Conservation (phyloP, 1,140 invertebrate genomes). For the Zaprionus tsacasi region DNA sequence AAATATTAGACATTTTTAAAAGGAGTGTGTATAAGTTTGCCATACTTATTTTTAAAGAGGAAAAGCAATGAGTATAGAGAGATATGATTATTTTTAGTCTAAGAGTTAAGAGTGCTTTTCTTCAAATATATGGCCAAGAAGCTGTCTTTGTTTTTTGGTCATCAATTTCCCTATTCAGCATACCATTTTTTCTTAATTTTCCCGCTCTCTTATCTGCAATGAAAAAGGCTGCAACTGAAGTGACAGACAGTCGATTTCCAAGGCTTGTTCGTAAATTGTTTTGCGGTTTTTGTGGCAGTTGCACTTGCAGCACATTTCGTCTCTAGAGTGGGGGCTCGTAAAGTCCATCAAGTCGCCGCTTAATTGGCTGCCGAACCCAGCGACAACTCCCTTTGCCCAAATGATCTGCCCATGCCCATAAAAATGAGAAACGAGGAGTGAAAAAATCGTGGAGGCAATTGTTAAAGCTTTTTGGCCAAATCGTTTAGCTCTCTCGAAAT, state of each 20-base stretch:
- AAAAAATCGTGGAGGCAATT: slow-evolving; percentile 20
- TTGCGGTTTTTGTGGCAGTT: slow-evolving; percentile 20
- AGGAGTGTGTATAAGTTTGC: no score
- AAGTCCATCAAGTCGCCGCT: slow-evolving; percentile 65
- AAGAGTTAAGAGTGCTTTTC: no score
- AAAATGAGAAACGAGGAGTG: slow-evolving; percentile 3
- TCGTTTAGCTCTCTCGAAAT: slow-evolving; percentile 44
- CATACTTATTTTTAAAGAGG: no score
- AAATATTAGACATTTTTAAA: no score
- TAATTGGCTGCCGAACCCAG: slow-evolving; percentile 74
- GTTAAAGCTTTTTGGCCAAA: slow-evolving; percentile 40
- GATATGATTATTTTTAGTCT: no score
- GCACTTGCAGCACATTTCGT: slow-evolving; percentile 13
- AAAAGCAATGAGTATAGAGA: no score
- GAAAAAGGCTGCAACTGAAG: not conserved
- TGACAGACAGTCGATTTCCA: slow-evolving; percentile 15
- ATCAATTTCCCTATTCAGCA: not conserved
- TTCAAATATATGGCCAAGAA: no score
- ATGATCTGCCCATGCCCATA: slow-evolving; percentile 27
- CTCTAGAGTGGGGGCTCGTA: slow-evolving; percentile 29
- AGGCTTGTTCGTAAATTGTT: slow-evolving; percentile 38
- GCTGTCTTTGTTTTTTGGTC: not conserved
- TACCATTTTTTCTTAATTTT: not conserved
- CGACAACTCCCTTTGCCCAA: slow-evolving; percentile 50
- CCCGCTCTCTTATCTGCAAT: not conserved